Conservation (phyloP, 2,888 invertebrate species). For the Zygogramma bicolorata region DNA sequence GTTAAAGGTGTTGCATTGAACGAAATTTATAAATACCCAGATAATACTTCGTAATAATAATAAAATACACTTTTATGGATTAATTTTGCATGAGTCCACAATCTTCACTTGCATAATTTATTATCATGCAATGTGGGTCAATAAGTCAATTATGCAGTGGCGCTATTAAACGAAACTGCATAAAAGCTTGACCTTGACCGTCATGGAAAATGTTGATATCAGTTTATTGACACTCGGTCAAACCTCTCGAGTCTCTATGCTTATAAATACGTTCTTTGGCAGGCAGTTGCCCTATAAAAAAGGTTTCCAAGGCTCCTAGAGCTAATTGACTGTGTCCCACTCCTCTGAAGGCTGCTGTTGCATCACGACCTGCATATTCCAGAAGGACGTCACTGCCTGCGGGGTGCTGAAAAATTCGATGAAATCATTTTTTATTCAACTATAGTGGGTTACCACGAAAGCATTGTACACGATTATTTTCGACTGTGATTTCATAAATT, state of each 20-base stretch:
- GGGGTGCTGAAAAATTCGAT: slow-evolving; percentile 75
- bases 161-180: background rate
- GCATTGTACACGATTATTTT: too few species aligned
- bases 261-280: slow-evolving; percentile 79
- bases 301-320: slow-evolving; percentile 74
- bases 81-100: background rate
- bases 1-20: too few species aligned
- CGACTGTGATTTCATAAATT: too few species aligned
- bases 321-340: slow-evolving; percentile 82
- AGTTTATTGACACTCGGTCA: background rate
- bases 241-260: slow-evolving; percentile 62
- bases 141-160: background rate
- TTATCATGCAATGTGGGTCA: background rate
- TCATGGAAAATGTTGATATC: background rate
- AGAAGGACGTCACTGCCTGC: slow-evolving; percentile 86
- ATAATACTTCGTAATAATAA: too few species aligned
- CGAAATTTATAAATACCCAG: too few species aligned
- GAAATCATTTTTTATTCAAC: background rate
- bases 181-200: background rate
- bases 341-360: slow-evolving; percentile 85
- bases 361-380: slow-evolving; percentile 88
- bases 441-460: too few species aligned
- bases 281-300: slow-evolving; percentile 82
- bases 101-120: background rate
- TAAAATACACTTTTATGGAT: too few species aligned